Percentiles rank a stretch among this genome's conserved stretches.
Evolutionary conservation across 2,888 invertebrate genomes (phyloP).

Genomic region (Octonoba sinensis): DNA sequence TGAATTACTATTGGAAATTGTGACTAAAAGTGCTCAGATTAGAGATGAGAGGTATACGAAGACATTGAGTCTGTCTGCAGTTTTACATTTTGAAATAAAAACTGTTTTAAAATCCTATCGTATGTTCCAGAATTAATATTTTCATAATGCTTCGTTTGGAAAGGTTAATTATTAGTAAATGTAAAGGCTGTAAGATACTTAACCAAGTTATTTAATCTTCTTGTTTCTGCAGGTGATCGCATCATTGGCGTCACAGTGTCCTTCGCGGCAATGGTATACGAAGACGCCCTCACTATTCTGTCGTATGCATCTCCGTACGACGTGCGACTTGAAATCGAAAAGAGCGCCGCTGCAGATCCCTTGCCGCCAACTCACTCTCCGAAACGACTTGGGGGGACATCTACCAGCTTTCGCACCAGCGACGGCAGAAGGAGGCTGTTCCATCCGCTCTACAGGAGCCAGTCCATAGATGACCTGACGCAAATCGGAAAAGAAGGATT

Average conservation of each 20-base stretch:
- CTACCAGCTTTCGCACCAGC: conserved; percentile 44
- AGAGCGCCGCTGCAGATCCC: conserved; percentile 71
- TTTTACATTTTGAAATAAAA: no score
- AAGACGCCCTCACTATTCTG: conserved; percentile 89
- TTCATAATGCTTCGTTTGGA: no score
- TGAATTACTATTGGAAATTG: no score
- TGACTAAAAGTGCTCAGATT: no score
- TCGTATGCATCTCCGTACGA: conserved; percentile 93
- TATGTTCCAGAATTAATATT: no score
- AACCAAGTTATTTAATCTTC: no score
- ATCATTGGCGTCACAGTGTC: conserved; percentile 88
- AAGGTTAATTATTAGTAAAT: no score
- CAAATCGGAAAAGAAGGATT: conserved; percentile 73
- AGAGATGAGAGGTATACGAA: no score
- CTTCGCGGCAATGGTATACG: conserved; percentile 88
- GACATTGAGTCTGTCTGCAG: no score
- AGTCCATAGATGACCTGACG: conserved; percentile 83
- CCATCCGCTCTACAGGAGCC: conserved; percentile 83
- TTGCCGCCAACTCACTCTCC: conserved; percentile 27
- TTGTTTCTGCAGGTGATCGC: conserved; percentile 80
- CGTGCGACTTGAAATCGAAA: conserved; percentile 82
- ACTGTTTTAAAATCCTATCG: no score
- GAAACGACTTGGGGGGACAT: conserved; percentile 27
- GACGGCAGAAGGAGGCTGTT: conserved; percentile 75
- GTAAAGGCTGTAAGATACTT: no score